These are phyloP conservation scores for Sebastes iracundus DNA, from an alignment of 2,797 vertebrate genomes.

Conservation along the genomic window DNA sequence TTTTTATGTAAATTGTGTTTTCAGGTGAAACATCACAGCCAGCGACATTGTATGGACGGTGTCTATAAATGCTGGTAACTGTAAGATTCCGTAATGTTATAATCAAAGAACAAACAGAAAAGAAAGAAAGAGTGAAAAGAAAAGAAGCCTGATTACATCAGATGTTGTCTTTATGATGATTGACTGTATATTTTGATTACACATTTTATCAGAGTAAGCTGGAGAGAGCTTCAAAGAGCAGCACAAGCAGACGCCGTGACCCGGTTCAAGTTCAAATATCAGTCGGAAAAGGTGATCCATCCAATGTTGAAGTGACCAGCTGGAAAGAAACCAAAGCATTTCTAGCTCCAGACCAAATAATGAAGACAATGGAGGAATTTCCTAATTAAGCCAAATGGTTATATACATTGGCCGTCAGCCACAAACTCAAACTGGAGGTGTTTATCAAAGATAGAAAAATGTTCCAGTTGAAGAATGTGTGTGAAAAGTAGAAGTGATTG, in stretches of 20 bases:
- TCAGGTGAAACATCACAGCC: neutral
- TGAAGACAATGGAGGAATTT: slow-evolving; percentile 64
- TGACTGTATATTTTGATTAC: neutral
- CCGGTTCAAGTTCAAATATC: slow-evolving; percentile 33
- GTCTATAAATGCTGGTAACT: neutral
- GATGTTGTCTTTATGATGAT: neutral
- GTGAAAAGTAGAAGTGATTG: neutral
- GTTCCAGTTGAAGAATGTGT: neutral
- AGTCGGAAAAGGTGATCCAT: slow-evolving; percentile 14
- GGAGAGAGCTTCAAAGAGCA: slow-evolving; percentile 37
- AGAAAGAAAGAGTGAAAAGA: neutral
- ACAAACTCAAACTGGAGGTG: slow-evolving; percentile 8
- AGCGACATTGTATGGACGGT: neutral
- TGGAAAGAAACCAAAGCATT: slow-evolving; percentile 51
- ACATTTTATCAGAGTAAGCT: neutral
- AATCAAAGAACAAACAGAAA: neutral
- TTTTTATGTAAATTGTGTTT: slow-evolving; percentile 7
- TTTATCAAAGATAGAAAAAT: slow-evolving; percentile 3
- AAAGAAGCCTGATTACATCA: neutral
- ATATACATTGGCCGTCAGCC: slow-evolving; percentile 40
- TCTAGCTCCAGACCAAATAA: slow-evolving; percentile 56
- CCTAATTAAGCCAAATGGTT: slow-evolving; percentile 29
- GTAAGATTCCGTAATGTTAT: neutral
- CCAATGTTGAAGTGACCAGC: slow-evolving; percentile 30
- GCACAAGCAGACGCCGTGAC: neutral